Evolutionary conservation across 2,888 invertebrate genomes (phyloP).

Genomic region (Dryobotodes eremita): DNA sequence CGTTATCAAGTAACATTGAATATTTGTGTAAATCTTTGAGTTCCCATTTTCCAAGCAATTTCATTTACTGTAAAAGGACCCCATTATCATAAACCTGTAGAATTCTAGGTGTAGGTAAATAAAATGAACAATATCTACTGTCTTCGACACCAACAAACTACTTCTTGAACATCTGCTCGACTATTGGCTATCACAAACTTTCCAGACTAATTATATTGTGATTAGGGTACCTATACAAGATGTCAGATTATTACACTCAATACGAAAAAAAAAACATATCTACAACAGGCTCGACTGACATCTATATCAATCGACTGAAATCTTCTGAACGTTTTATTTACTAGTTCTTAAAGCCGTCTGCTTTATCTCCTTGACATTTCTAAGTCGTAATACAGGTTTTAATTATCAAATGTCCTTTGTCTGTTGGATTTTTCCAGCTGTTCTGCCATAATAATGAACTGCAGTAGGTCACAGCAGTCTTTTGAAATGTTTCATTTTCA

Average conservation of each 20-base stretch:
- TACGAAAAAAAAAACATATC: neutral
- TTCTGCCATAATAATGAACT: conserved; percentile 80
- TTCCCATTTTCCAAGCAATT: neutral
- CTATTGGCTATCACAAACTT: conserved; percentile 1
- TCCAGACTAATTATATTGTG: conserved; percentile 8
- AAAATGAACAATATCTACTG: neutral
- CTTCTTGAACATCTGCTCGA: neutral
- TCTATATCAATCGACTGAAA: neutral
- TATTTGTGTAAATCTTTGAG: neutral
- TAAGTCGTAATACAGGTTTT: conserved; percentile 67
- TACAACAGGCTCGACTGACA: neutral
- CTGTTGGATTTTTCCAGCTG: conserved; percentile 69
- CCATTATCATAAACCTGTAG: neutral
- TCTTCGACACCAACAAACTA: neutral
- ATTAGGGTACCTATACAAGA: neutral
- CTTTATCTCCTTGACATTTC: conserved; percentile 39
- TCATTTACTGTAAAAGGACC: neutral
- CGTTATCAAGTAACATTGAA: neutral
- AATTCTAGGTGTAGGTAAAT: neutral
- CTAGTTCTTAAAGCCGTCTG: conserved; percentile 11
- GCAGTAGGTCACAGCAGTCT: conserved; percentile 72
- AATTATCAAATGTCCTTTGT: conserved; percentile 80
- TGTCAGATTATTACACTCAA: neutral
- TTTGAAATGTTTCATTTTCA: conserved; percentile 76
- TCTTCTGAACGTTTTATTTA: conserved; percentile 1